Conservation (phyloP, 2,797 vertebrate species). For the Scomberomorus guttatus region DNA sequence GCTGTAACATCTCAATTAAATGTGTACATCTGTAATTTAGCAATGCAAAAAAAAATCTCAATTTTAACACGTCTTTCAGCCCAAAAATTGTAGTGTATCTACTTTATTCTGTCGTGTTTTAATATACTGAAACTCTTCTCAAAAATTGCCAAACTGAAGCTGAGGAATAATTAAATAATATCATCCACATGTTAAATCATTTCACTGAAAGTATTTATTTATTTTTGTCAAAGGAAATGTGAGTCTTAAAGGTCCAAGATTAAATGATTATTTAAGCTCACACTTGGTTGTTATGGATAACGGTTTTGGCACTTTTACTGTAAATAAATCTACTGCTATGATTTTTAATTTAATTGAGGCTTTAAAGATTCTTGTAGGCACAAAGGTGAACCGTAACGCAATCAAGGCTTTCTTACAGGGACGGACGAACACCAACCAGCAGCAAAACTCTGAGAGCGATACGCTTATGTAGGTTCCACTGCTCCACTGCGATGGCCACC, state of each 20-base stretch:
- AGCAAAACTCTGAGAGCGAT: constrained; percentile 92
- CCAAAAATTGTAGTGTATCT: no score
- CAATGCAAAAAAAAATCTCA: no score
- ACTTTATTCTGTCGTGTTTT: no score
- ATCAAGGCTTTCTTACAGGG: constrained; percentile 87
- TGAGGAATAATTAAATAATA: no score
- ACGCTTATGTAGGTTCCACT: constrained; percentile 94
- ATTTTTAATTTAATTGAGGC: background rate
- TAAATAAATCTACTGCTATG: background rate
- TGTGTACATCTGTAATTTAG: background rate
- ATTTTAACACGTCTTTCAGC: no score
- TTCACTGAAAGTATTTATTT: no score
- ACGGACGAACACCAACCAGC: constrained; percentile 90
- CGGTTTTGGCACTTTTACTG: background rate
- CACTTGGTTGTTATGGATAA: no score
- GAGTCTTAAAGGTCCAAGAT: background rate
- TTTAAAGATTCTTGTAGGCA: background rate
- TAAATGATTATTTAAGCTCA: background rate
- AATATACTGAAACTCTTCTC: no score
- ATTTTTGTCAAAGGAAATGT: no score
- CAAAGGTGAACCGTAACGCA: background rate
- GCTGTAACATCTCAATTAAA: background rate
- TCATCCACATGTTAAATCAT: no score
- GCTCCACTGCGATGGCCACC: constrained; percentile 93
- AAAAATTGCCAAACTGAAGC: no score